Evolutionary conservation across 2,888 invertebrate genomes (phyloP), one percentile per base, ranked within the genome.

Genomic region (Erebia aethiops): DNA sequence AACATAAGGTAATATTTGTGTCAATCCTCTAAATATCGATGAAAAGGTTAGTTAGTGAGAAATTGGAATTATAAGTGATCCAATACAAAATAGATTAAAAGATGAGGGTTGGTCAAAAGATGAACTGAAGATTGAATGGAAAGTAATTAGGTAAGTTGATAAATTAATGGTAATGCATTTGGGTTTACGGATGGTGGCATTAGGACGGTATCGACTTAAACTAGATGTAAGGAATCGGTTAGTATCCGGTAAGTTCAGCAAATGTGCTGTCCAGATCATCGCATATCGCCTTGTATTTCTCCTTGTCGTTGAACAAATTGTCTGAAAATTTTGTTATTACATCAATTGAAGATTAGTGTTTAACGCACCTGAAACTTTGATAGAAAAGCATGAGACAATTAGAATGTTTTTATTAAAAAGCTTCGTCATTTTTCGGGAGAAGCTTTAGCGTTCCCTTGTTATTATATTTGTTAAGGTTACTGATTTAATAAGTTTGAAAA

Each of bases 191-290:
- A 60, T 69, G 51, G 63, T 69, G 80, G 78, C 77, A 79, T 81
- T 80, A 78, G 87, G 86, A 87, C 85, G 87, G 84, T 88, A 76
- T 82, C 84, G 83, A 84, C 85, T 90, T 89, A 90, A 80, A 84
- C 89, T 90, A 91, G 82, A 83, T 86, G 83, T 85, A 82, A 77
- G 84, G 85, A 90, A 84, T 81, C 62, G 74, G 94, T 97, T 97
- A 98, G 96, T 98, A 98, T 96, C 97, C 98, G 94, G 98, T 98
- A 94, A 98, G 96, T 95, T 98, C 98, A 91, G 98, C 97, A 95
- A 98, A 98, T 93, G 98, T 98, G 94, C 96, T 96, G 95, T 98
- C 98, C 96, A 98, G 95, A 95, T 98, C 98, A 95, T 98, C 98
- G 95, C 97, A 97, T 95, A 98, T 98, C 94, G 97, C 96, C 96